Conservation (phyloP, 2,797 vertebrate genomes). For the Anisognathus igniventris region DNA sequence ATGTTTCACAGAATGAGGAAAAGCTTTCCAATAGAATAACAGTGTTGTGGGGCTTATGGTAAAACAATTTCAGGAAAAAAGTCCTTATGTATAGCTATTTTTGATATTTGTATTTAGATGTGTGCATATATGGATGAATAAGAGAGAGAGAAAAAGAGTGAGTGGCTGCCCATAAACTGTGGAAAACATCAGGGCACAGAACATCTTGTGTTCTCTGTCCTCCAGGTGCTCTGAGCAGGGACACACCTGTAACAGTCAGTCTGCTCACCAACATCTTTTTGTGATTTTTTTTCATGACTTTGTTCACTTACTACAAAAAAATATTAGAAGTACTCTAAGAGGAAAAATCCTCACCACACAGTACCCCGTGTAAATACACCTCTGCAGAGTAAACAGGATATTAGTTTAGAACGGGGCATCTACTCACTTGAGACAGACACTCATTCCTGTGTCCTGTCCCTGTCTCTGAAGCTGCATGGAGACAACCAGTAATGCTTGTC, state of each 20-base stretch:
- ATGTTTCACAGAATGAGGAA: neutral
- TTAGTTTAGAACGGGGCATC: neutral
- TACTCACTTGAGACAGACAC: neutral
- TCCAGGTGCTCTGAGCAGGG: neutral
- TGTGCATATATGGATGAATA: neutral
- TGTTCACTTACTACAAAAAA: neutral
- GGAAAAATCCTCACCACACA: neutral
- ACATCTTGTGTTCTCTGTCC: neutral
- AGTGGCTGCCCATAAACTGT: neutral
- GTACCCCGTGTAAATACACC: neutral
- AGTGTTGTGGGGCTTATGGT: accelerated
- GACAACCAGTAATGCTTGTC: neutral
- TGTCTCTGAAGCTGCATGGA: neutral
- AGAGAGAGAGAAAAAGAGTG: neutral
- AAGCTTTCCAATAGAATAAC: neutral
- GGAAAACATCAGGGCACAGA: neutral
- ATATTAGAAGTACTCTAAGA: neutral
- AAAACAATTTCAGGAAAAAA: neutral
- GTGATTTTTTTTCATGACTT: neutral
- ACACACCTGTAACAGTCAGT: neutral
- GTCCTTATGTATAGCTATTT: neutral
- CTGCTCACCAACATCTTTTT: neutral
- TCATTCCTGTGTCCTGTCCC: neutral
- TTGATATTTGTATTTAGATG: neutral
- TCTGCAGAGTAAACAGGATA: neutral